A percentile compares a stretch with the other conserved stretches of the same genome.
These are phyloP conservation scores for Lepidotrigona ventralis DNA, from an alignment of 1,140 invertebrate species.

Conservation along the genomic window DNA sequence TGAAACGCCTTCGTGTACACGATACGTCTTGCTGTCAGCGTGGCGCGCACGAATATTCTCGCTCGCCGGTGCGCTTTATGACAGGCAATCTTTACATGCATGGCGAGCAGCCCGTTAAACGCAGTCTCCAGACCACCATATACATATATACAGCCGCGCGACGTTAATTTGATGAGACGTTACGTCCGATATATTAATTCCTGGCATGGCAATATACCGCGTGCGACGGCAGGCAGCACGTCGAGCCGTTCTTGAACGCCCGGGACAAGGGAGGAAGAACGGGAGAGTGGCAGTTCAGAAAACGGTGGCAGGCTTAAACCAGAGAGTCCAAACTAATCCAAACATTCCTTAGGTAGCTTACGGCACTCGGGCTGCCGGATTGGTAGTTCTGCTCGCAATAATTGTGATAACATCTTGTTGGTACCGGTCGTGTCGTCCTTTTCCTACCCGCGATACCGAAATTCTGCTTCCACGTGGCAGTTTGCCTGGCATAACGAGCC, in stretches of 20 bases:
- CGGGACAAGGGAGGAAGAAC: background rate
- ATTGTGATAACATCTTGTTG: slow-evolving; percentile 58
- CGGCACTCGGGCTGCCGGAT: slow-evolving; percentile 1
- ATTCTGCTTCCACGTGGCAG: slow-evolving; percentile 46
- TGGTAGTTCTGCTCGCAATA: slow-evolving; percentile 32
- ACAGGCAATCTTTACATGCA: slow-evolving; percentile 12
- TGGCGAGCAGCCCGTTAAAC: background rate
- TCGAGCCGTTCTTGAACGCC: background rate
- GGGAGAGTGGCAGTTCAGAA: background rate
- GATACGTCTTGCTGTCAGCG: slow-evolving; percentile 14
- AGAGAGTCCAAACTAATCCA: slow-evolving; percentile 29
- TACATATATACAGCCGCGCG: background rate
- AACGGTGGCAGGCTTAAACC: background rate
- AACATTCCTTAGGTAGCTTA: slow-evolving; percentile 37
- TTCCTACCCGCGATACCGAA: background rate
- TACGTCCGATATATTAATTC: slow-evolving; percentile 31
- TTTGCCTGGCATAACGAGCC: slow-evolving; percentile 46
- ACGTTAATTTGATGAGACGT: slow-evolving; percentile 35
- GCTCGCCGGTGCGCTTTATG: background rate
- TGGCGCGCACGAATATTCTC: background rate
- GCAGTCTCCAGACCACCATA: background rate
- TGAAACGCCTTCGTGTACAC: background rate
- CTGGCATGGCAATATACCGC: background rate
- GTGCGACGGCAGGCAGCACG: background rate
- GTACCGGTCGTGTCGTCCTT: background rate